A percentile compares a stretch with the other conserved stretches of the same genome.
Conservation (phyloP, 2,888 invertebrate species). For the Melanotus villosus region DNA sequence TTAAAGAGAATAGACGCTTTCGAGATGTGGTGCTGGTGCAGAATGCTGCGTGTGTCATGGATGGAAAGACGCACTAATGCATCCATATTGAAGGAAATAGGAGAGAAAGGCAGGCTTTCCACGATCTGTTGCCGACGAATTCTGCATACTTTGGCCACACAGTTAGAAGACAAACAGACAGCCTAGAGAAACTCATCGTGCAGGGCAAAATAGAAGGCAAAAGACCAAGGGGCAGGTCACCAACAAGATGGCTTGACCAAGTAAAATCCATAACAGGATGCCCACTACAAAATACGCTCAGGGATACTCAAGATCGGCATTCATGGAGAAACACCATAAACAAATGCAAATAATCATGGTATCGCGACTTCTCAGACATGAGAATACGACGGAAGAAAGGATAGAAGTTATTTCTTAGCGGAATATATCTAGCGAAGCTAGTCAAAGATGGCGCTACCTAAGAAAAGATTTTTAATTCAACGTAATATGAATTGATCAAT, state of each 20-base stretch:
- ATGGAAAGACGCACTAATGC: slow-evolving; percentile 3
- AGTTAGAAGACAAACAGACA: not conserved
- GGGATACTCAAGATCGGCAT: too few relatives aligned
- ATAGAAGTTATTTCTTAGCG: too few relatives aligned
- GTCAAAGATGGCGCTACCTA: too few relatives aligned
- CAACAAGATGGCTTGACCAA: not conserved
- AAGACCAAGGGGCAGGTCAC: not conserved
- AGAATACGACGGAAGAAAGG: too few relatives aligned
- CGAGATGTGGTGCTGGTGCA: not conserved
- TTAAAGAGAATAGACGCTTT: too few relatives aligned
- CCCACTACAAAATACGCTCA: not conserved
- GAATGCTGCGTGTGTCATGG: slow-evolving; percentile 1
- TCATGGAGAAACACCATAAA: too few relatives aligned
- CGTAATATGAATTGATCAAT: too few relatives aligned
- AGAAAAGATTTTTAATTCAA: too few relatives aligned
- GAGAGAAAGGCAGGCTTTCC: not conserved
- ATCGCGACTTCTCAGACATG: too few relatives aligned
- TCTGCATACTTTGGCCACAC: not conserved
- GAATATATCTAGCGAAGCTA: too few relatives aligned
- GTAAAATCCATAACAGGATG: slow-evolving; percentile 2
- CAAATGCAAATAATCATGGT: too few relatives aligned
- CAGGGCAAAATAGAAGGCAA: not conserved
- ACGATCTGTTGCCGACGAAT: slow-evolving; percentile 1
- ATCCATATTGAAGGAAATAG: slow-evolving; percentile 2
- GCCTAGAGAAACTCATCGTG: slow-evolving; percentile 5